A percentile compares a stretch with the other conserved stretches of the same genome.
Conservation (phyloP, 2,888 invertebrate species). For the Apotomis turbidana region DNA sequence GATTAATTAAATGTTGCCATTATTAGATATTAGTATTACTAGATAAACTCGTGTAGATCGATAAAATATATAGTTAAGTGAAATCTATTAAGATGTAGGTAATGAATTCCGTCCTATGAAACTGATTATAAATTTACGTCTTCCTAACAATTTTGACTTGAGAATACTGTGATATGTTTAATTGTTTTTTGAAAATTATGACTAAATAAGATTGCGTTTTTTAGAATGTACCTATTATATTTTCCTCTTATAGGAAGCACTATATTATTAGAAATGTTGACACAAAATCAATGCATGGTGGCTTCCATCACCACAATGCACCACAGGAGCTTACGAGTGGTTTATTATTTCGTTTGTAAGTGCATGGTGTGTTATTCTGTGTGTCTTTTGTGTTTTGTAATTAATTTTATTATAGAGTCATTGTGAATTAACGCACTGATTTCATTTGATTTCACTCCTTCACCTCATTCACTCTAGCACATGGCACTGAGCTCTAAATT, state of each 20-base stretch:
- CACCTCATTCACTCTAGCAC: conserved; percentile 63
- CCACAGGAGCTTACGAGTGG: conserved; percentile 71
- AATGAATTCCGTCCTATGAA: conserved; percentile 62
- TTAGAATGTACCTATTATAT: conserved; percentile 29
- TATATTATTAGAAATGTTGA: conserved; percentile 32
- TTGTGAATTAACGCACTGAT: conserved; percentile 81
- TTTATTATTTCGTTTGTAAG: conserved; percentile 73
- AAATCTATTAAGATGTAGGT: neutral
- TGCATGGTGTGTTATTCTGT: conserved; percentile 83
- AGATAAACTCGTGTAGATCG: conserved; percentile 12
- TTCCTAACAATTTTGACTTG: conserved; percentile 60
- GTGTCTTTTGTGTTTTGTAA: conserved; percentile 73
- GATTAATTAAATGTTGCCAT: conserved; percentile 12
- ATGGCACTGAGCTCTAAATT: conserved; percentile 50
- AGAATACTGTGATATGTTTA: conserved; percentile 63
- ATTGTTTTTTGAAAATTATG: conserved; percentile 25
- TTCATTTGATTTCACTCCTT: conserved; percentile 77
- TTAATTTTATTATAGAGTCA: conserved; percentile 80
- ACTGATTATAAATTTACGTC: conserved; percentile 58
- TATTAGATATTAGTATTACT: neutral
- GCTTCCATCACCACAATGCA: conserved; percentile 73
- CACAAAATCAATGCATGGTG: conserved; percentile 64
- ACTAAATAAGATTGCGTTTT: conserved; percentile 6
- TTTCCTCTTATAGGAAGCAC: conserved; percentile 11
- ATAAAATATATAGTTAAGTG: conserved; percentile 7